phyloP scores from a whole-genome alignment of 2,888 invertebrate species.

The Orchestes rusci region DNA sequence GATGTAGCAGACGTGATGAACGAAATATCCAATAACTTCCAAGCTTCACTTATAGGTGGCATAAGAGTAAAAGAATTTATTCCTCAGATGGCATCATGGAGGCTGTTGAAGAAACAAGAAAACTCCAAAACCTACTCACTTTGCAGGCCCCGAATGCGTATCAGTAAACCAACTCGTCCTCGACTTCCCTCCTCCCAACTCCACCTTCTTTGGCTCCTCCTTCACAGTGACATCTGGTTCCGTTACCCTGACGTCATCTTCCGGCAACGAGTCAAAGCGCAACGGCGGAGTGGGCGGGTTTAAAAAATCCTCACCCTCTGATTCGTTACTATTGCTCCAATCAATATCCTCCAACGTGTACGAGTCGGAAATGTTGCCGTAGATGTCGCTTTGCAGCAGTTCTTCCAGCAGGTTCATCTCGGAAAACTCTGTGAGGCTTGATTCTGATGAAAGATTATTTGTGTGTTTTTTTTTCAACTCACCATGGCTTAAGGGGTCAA shows the following conservation, averaged over 20 bases:
- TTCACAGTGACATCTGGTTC: too few relatives aligned
- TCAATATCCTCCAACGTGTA: slow-evolving; percentile 41
- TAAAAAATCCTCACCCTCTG: slow-evolving; percentile 44
- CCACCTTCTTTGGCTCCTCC: slow-evolving; percentile 1
- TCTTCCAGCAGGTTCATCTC: slow-evolving; percentile 51
- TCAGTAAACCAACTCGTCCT: slow-evolving; percentile 36
- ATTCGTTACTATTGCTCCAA: slow-evolving; percentile 45
- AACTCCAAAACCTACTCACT: slow-evolving; percentile 13
- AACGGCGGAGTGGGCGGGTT: slow-evolving; percentile 55
- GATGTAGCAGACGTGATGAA: too few relatives aligned
- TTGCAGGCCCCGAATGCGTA: slow-evolving; percentile 7
- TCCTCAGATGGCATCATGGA: too few relatives aligned
- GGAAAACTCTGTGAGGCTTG: slow-evolving; percentile 18
- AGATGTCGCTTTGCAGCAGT: slow-evolving; percentile 61
- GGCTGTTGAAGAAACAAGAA: too few relatives aligned
- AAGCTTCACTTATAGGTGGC: too few relatives aligned
- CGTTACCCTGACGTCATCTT: slow-evolving; percentile 44
- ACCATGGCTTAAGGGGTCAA: slow-evolving; percentile 54
- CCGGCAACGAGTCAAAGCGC: slow-evolving; percentile 57
- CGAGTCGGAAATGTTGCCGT: slow-evolving; percentile 50
- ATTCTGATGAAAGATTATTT: slow-evolving; percentile 7
- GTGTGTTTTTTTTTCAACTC: too few relatives aligned
- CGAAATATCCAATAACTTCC: too few relatives aligned
- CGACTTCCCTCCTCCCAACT: slow-evolving; percentile 24
- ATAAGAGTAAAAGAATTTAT: too few relatives aligned